Base-by-base conservation (phyloP, 2,113 vertebrate species). In the Apeltes quadracus region DNA sequence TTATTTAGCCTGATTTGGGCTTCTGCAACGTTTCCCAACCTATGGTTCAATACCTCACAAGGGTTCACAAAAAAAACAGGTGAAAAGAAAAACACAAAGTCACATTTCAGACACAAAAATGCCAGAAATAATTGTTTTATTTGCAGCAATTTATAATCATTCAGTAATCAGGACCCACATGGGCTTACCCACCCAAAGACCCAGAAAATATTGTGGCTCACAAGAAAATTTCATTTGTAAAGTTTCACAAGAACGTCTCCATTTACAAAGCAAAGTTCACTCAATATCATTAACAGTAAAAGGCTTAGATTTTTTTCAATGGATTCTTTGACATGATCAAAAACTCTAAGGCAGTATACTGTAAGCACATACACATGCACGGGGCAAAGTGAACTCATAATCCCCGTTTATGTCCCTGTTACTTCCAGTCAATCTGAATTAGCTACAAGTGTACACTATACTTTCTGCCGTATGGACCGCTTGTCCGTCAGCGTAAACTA, bases 121-220 rank as follows among this genome's bases (percentile, higher is more conserved):
- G 23, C 23, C 72, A 81, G 78, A 87, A 82, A 87, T 78, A 58
- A 3, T 77, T 57, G 23, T 88, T 90, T 87, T 86, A 90, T 91
- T 89, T 70, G 76, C 62, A 85, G 80, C 80, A 64, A 61, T 78
- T n/a, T 79, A 62, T 14, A 73, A 63, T 68, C 55, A 69, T 34
- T 74, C 72, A 78, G 66, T 69, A 72, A 69, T 81, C 44, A 68
- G 62, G 41, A 82, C 69, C 76, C 61, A 71, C 56, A 78, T 15
- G 75, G 25, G 32, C 41, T 74, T 64, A 59, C 69, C 63, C 72
- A 78, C 56, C 77, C 54, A 76, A 27, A 68, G 16, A 81, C 36
- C 83, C 61, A 43, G 3, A 36, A 9, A 72, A 14, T 50, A 16
- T 9, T 15, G 12, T 46, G 64, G 61, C 69, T 77, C 76, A 32